phyloP scores from a whole-genome alignment of 2,888 invertebrate genomes.

The Catocala nupta region DNA sequence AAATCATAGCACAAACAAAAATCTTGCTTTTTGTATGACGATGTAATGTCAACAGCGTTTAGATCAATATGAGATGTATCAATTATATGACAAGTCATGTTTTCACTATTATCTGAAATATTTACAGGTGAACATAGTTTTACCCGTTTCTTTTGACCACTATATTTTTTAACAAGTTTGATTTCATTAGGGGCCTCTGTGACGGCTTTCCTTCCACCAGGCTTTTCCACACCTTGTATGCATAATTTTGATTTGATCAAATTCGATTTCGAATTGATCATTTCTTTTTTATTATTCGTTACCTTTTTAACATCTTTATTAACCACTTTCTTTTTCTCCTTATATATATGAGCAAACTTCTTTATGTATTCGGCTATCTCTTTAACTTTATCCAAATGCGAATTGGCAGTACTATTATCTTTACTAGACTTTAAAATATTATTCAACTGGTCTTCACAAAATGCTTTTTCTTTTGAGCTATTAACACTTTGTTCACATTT shows the following conservation, averaged over 20 bases:
- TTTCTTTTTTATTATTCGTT: conserved; percentile 26
- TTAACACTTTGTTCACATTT: conserved; percentile 29
- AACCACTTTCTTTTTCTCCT: conserved; percentile 17
- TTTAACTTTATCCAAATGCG: conserved; percentile 47
- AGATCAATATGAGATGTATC: conserved; percentile 22
- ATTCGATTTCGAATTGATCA: conserved; percentile 34
- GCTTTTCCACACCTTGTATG: conserved; percentile 76
- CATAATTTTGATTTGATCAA: conserved; percentile 64
- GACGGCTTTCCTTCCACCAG: conserved; percentile 62
- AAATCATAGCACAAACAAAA: conserved; percentile 77
- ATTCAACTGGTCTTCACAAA: conserved; percentile 22
- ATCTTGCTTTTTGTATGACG: conserved; percentile 35
- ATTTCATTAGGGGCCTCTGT: conserved; percentile 13
- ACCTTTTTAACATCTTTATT: conserved; percentile 9
- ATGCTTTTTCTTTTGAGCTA: conserved; percentile 21
- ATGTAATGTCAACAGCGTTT: conserved; percentile 26
- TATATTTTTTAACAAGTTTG: conserved; percentile 63
- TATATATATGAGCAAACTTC: conserved; percentile 46
- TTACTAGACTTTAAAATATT: conserved; percentile 32
- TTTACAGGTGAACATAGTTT: conserved; percentile 16
- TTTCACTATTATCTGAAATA: conserved; percentile 24
- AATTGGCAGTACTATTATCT: conserved; percentile 31
- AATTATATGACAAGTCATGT: conserved; percentile 1
- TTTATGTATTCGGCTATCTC: conserved; percentile 59
- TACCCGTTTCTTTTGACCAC: conserved; percentile 46